Base-by-base conservation (phyloP, 2,113 vertebrate species). In the Meleagris gallopavo region DNA sequence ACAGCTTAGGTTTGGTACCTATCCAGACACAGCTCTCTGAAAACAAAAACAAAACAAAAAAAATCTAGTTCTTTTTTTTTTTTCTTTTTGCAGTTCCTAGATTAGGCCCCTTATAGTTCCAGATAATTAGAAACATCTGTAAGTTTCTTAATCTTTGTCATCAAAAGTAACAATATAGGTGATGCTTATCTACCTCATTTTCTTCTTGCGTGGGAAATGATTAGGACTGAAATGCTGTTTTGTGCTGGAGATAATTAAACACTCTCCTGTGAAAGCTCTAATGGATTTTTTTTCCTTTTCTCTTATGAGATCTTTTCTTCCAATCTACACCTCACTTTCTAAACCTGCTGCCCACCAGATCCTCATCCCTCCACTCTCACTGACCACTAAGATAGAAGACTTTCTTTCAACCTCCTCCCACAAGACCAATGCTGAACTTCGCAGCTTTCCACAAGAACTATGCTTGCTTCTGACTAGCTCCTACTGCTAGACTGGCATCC, bases 121-220 rank as follows among this genome's bases (percentile, higher is more conserved):
- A 89, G 60, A 87, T 95, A 91, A 95, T 67, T 3, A 80, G 78
- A 91, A 96, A 77, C 11, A 62, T 14, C 62, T 87, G n/a, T 73
- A 79, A 83, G 36, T 52, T 87, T 85, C 80, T 9, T 0, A 50
- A 12, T 84, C 60, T 72, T 73, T 72, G 20, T 54, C 55, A 88
- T 22, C 62, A 75, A 0, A 0, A 87, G 10, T 66, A 90, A 73
- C 34, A 77, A 76, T 87, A 69, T 36, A 88, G 55, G 71, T 76
- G 64, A 93, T 88, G 45, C 4, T 94, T 87, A 74, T 77, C 75
- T 73, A 43, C 55, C 2, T 74, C 82, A 76, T 70, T 91, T 57
- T 20, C 34, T 91, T 85, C 45, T 85, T 71, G 24, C 64, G 82
- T 81, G 69, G 66, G 61, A 90, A 90, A 89, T 58, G 0, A 84